A percentile compares a stretch with the other conserved stretches of the same genome.
phyloP scores from a whole-genome alignment of 2,113 vertebrate species.

The Patagioenas fasciata region DNA sequence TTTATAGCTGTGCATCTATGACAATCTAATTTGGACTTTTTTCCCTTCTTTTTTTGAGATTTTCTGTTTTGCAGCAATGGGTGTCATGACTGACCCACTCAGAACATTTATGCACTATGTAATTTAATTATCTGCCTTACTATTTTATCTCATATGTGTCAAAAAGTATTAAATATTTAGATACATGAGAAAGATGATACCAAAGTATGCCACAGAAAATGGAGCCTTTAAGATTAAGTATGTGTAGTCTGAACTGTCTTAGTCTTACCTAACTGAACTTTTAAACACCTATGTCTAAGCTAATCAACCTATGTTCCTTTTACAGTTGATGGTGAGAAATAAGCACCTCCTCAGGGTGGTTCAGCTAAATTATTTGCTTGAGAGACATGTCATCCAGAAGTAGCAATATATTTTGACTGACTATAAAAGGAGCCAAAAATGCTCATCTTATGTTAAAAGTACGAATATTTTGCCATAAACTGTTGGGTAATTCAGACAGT shows the following conservation, averaged over 20 bases:
- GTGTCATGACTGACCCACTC: neutral
- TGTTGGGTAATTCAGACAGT: neutral
- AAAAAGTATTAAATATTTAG: neutral
- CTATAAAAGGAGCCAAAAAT: neutral
- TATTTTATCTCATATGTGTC: neutral
- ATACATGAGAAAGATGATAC: neutral
- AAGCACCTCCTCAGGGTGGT: neutral
- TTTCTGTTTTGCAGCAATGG: neutral
- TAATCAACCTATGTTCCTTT: neutral
- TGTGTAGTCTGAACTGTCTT: neutral
- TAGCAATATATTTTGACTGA: neutral
- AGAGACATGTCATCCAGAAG: neutral
- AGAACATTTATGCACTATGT: neutral
- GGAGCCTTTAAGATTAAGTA: neutral
- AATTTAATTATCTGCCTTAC: neutral
- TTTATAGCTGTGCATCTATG: constrained; percentile 10
- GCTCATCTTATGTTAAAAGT: neutral
- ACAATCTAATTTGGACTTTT: neutral
- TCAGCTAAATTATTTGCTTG: neutral
- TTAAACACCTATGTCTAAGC: neutral
- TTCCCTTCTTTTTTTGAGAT: neutral
- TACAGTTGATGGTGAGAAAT: neutral
- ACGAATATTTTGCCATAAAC: neutral
- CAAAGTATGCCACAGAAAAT: neutral
- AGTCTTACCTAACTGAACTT: neutral